Base-by-base conservation (phyloP, 2,113 vertebrate genomes). In the Sander lucioperca region DNA sequence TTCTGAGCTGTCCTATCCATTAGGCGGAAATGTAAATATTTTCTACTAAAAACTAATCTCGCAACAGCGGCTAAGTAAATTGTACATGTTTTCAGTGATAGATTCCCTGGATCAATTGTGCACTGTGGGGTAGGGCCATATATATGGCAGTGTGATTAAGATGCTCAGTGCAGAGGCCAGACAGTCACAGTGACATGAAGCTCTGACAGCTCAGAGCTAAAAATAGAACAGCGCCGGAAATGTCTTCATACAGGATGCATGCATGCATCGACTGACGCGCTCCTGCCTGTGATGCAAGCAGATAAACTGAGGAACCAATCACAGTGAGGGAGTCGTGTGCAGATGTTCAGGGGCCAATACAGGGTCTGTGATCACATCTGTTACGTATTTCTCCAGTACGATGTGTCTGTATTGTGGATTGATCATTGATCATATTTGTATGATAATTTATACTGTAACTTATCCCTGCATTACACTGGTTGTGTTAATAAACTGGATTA, bases 181-280 rank as follows among this genome's bases (percentile, higher is more conserved):
- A 50, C 89, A 88, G 86, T 50, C 57, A 64, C 84, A 59, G 84
- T 89, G 89, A 91, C 84, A 85, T 63, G 45, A 13, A 69, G 68
- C 90, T 79, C 59, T 58, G 66, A 83, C 82, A 86, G 82, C 80
- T 76, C 50, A 0, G 68, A 72, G 85, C 89, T 92, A 92, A 86
- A 91, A 89, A 89, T 86, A 92, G 88, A 83, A 71, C 78, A 25
- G 74, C 30, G 8, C 72, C 80, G 84, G 83, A 88, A 90, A 86
- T 70, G 84, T 91, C 86, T 85, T 71, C 82, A 85, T 79, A 85
- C 83, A 85, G 80, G 84, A 85, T 83, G 74, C 74, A 83, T 83
- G 85, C 70, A 65, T 78, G 58, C 19, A 75, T 88, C 71, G 63
- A 83, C 7, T 48, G 11, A 27, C 23, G 45, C 25, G 0, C 54